Conservation (phyloP, 2,888 invertebrate species). For the Syrista parreyssii region DNA sequence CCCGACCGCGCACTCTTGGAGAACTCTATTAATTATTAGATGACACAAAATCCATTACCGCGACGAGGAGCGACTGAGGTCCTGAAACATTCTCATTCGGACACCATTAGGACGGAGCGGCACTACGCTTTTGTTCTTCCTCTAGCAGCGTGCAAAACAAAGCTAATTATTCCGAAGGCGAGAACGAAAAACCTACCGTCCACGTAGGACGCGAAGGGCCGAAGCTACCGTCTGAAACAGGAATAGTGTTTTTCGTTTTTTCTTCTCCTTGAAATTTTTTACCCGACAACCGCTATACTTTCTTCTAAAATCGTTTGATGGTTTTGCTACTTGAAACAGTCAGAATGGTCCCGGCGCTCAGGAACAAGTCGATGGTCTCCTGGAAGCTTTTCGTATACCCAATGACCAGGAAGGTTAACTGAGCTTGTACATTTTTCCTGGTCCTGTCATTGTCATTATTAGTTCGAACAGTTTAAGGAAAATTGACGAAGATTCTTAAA, state of each 20-base stretch:
- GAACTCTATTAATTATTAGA: conserved; percentile 66
- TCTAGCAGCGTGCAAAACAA: conserved; percentile 48
- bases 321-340: background rate
- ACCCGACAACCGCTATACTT: background rate
- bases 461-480: background rate
- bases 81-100: conserved; percentile 48
- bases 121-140: conserved; percentile 13
- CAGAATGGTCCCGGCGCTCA: background rate
- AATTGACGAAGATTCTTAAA: background rate
- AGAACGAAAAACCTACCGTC: conserved; percentile 14
- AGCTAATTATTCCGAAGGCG: conserved; percentile 53
- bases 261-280: background rate
- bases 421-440: background rate
- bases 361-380: background rate
- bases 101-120: conserved; percentile 36
- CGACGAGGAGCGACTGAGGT: conserved; percentile 49
- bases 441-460: background rate
- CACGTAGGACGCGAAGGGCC: background rate
- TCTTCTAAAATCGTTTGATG: background rate
- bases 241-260: background rate
- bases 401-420: background rate
- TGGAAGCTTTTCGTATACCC: background rate
- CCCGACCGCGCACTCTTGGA: conserved; percentile 37
- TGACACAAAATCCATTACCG: conserved; percentile 64
- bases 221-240: background rate